Percentiles rank a stretch among this genome's conserved stretches.
These are phyloP conservation scores for Tautogolabrus adspersus DNA, from an alignment of 2,113 vertebrate genomes.

Conservation along the genomic window DNA sequence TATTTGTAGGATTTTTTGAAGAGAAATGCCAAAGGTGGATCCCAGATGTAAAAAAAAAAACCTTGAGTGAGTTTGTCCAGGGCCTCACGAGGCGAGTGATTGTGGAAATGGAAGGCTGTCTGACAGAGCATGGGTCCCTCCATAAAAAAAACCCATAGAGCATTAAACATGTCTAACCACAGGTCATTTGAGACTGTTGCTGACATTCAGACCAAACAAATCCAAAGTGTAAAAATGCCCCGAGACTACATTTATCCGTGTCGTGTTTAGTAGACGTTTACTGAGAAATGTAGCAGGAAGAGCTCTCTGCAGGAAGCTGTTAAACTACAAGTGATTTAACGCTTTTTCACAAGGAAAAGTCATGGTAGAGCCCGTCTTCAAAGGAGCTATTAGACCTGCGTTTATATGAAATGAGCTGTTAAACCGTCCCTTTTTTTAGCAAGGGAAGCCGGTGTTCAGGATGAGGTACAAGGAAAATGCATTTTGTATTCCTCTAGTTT, in stretches of 20 bases:
- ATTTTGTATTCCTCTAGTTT: slow-evolving; percentile 14
- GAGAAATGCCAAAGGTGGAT: slow-evolving; percentile 46
- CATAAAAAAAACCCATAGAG: slow-evolving; percentile 36
- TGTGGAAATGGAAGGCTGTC: slow-evolving; percentile 34
- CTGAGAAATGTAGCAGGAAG: slow-evolving; percentile 37
- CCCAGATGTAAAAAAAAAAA: slow-evolving; percentile 38
- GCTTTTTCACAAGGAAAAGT: slow-evolving; percentile 46
- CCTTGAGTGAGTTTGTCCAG: slow-evolving; percentile 39
- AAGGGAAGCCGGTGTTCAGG: slow-evolving; percentile 23
- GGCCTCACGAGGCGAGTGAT: slow-evolving; percentile 22
- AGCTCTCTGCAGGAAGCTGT: slow-evolving; percentile 35
- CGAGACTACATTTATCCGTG: slow-evolving; percentile 37
- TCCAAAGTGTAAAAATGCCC: slow-evolving; percentile 33
- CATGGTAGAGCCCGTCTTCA: slow-evolving; percentile 37
- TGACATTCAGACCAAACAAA: slow-evolving; percentile 68
- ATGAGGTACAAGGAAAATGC: slow-evolving; percentile 28
- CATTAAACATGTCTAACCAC: slow-evolving; percentile 53
- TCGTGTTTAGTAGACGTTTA: slow-evolving; percentile 33
- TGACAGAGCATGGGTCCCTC: slow-evolving; percentile 27
- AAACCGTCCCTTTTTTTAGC: slow-evolving; percentile 19
- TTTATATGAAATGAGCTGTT: slow-evolving; percentile 71
- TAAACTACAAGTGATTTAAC: slow-evolving; percentile 53
- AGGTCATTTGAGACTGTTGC: slow-evolving; percentile 45
- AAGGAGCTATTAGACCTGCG: slow-evolving; percentile 53
- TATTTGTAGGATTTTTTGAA: slow-evolving; percentile 68